Base-by-base conservation (phyloP, 2,797 vertebrate species). In the Anniella stebbinsi region DNA sequence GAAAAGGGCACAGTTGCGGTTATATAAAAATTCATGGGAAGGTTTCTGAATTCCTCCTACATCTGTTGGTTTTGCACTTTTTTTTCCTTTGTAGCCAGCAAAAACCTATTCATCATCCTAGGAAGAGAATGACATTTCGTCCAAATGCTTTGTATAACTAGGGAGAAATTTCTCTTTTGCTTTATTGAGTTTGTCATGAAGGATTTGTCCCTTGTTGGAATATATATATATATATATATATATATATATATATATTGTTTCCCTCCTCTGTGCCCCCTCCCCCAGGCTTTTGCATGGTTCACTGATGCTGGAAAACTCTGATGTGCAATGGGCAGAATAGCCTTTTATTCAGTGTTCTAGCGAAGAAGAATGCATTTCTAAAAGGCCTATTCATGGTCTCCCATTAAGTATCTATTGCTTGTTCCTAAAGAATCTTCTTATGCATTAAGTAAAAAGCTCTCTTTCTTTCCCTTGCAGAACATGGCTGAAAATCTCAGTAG, bases 71-170 rank as follows among this genome's bases (percentile, higher is more conserved):
- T 93, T 89, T 41, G 4, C 89, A 88, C 87, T 48, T 77, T 70
- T 57, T 1, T 84, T 15, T 51, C 21, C 60, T 88, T 86, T 84
- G 51, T 78, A 80, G 30, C 63, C 87, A 89, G 70, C 28, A 90
- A 90, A 90, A 92, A 81, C n/a, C 82, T 90, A 92, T 94, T 94
- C 86, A 93, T 95, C 91, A 93, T 89, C 72, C 80, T 23, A 92
- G 87, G 85, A 66, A 87, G 88, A 93, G 63, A 95, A 89, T 92
- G 92, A 91, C 57, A 70, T 88, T 94, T 93, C 94, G 82, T 87
- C 89, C 76, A 87, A 94, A 92, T 88, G 90, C 88, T 90, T 93
- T 66, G 8, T 94, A 85, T 93, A 91, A 93, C 89, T 1, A 3
- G 57, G 77, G 77, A 93, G 33, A 94, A 92, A 93, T 92, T 93